Conservation (phyloP, 1,140 invertebrate species). For the Psilanteris sp. region DNA sequence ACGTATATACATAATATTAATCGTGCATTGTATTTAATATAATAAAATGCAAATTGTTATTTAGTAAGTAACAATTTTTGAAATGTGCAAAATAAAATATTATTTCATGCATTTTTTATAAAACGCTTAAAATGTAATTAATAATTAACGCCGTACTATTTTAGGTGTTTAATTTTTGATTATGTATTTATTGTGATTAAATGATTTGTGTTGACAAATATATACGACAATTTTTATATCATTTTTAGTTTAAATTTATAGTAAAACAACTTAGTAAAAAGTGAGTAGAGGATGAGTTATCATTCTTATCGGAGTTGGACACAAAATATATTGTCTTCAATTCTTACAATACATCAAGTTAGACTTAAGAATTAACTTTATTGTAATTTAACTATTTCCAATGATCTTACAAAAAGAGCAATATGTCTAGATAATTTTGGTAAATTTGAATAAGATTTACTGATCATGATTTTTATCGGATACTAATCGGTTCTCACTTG, state of each 20-base stretch:
- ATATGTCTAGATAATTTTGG: constrained; percentile 14
- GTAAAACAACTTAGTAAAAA: constrained; percentile 35
- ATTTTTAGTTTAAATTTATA: constrained; percentile 43
- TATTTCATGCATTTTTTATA: too few relatives aligned
- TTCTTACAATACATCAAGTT: constrained; percentile 2
- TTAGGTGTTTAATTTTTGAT: too few relatives aligned
- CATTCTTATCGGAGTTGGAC: constrained; percentile 20
- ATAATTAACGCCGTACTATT: too few relatives aligned
- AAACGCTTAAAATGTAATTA: too few relatives aligned
- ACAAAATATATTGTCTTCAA: constrained; percentile 5
- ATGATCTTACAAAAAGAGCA: background rate
- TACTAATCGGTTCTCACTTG: background rate
- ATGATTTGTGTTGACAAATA: too few relatives aligned
- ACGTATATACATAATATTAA: too few relatives aligned
- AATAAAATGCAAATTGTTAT: too few relatives aligned
- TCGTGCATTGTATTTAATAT: too few relatives aligned
- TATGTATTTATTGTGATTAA: too few relatives aligned
- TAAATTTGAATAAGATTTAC: constrained; percentile 3
- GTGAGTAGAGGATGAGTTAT: constrained; percentile 33
- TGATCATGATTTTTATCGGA: constrained; percentile 4
- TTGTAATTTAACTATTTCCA: background rate
- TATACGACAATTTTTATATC: constrained; percentile 39
- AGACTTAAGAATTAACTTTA: constrained; percentile 9
- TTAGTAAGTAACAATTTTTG: too few relatives aligned
- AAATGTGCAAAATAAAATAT: too few relatives aligned